phyloP scores from a whole-genome alignment of 2,113 vertebrate species.

The Psephotus haematonotus region DNA sequence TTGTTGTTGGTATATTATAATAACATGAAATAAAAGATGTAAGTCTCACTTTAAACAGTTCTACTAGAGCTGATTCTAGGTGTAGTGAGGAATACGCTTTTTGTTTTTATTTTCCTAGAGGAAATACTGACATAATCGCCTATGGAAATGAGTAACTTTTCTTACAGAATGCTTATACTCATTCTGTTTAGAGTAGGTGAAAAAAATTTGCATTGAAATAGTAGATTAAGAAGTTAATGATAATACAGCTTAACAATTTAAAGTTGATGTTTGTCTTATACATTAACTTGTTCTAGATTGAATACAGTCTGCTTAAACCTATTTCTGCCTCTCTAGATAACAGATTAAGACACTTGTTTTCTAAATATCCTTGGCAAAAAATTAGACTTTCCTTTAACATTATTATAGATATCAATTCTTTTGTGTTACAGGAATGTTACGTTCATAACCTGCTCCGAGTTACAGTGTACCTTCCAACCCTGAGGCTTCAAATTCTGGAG shows the following conservation, averaged over 20 bases:
- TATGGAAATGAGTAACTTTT: not conserved
- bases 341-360: not conserved
- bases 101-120: not conserved
- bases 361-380: not conserved
- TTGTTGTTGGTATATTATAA: not conserved
- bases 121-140: not conserved
- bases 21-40: not conserved
- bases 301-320: not conserved
- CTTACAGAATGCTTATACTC: not conserved
- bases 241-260: not conserved
- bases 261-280: not conserved
- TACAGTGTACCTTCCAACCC: slow-evolving; percentile 83
- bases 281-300: not conserved
- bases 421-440: slow-evolving; percentile 88
- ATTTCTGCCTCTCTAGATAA: not conserved
- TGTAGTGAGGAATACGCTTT: not conserved
- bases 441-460: slow-evolving; percentile 91
- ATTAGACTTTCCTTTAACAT: not conserved
- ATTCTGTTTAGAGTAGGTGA: not conserved
- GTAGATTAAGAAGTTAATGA: not conserved
- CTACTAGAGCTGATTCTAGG: not conserved
- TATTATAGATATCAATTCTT: not conserved
- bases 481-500: slow-evolving; percentile 88
- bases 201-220: not conserved
- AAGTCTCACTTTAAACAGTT: not conserved